phyloP scores from a whole-genome alignment of 2,888 invertebrate species.

The Nomada flava region DNA sequence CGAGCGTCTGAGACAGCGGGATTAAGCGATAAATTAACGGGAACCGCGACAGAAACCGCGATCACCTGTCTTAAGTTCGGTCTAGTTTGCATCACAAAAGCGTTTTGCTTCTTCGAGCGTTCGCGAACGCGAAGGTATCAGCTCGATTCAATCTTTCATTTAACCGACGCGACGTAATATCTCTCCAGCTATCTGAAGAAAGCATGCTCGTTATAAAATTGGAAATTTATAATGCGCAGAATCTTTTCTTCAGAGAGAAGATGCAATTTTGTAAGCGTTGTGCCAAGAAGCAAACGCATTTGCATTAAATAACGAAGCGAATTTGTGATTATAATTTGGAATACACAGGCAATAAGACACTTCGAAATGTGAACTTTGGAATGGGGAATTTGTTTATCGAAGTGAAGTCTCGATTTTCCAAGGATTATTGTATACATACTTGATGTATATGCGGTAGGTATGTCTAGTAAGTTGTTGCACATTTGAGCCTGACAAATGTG shows the following conservation, averaged over 20 bases:
- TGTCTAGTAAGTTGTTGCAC: no score
- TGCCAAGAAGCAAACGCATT: no score
- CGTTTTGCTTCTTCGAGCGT: background rate
- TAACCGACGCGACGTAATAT: background rate
- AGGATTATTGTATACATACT: no score
- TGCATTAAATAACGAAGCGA: background rate
- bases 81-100: slow-evolving; percentile 40
- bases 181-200: background rate
- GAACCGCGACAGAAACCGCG: slow-evolving; percentile 25
- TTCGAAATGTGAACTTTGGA: no score
- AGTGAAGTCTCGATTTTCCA: no score
- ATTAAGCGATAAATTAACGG: slow-evolving; percentile 43
- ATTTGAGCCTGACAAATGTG: background rate
- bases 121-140: background rate
- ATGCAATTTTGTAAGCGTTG: no score
- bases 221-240: no score
- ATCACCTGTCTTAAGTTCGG: slow-evolving; percentile 12
- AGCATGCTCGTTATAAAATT: background rate
- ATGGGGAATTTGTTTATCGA: no score
- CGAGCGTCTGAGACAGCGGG: slow-evolving; percentile 23
- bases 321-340: background rate
- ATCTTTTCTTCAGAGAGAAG: no score
- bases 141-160: slow-evolving; percentile 5
- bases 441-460: no score
- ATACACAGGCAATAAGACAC: no score